phyloP scores from a whole-genome alignment of 1,140 invertebrate species.

The Drosophila teissieri region DNA sequence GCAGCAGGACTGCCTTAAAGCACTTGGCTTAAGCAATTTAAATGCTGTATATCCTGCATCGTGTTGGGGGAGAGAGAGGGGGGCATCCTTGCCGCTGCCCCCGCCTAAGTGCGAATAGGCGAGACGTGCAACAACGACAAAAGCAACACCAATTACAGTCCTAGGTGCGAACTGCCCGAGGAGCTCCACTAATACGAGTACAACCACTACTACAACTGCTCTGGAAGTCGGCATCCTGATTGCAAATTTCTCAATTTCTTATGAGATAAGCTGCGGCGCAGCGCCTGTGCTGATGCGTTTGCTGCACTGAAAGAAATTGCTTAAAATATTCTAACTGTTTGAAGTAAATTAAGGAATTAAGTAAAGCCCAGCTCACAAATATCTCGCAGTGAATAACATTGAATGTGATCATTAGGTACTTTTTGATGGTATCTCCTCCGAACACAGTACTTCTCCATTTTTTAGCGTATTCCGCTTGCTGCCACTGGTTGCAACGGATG shows the following conservation, averaged over 20 bases:
- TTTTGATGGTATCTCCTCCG: background rate
- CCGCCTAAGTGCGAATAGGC: conserved; percentile 65
- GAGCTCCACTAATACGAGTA: background rate
- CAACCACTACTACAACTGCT: background rate
- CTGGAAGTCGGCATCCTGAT: conserved; percentile 25
- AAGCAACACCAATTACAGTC: conserved; percentile 70
- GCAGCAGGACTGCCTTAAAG: conserved; percentile 63
- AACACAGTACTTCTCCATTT: background rate
- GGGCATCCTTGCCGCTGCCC: conserved; percentile 9
- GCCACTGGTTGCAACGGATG: conserved; percentile 61
- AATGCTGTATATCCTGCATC: conserved; percentile 78
- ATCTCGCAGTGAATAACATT: no score
- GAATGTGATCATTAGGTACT: no score
- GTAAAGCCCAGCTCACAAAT: no score
- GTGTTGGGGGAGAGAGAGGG: conserved; percentile 19
- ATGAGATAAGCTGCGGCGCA: conserved; percentile 2
- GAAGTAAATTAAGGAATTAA: no score
- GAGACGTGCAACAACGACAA: conserved; percentile 55
- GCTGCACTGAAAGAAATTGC: background rate
- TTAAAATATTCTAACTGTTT: background rate
- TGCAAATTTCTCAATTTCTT: conserved; percentile 37
- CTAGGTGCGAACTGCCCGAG: conserved; percentile 60
- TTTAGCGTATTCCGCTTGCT: conserved; percentile 10
- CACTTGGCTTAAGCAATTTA: conserved; percentile 68
- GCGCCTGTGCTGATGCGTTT: background rate